A percentile compares a stretch with the other conserved stretches of the same genome.
phyloP scores from a whole-genome alignment of 2,797 vertebrate species.

The Sylvilagus floridanus region DNA sequence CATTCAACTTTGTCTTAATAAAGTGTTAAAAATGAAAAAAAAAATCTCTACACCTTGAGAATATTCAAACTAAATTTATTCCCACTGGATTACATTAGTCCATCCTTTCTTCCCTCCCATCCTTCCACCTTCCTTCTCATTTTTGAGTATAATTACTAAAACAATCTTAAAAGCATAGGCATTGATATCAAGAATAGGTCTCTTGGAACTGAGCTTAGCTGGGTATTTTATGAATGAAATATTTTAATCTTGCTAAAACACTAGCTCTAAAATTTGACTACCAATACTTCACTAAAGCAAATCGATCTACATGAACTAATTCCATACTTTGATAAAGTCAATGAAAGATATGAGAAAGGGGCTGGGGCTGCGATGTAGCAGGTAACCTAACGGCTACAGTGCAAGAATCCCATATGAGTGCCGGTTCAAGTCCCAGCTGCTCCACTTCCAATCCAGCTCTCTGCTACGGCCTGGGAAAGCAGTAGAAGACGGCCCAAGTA shows the following conservation, averaged over 20 bases:
- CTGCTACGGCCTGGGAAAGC: no score
- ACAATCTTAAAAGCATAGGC: background rate
- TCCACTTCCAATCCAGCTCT: no score
- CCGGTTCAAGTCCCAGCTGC: no score
- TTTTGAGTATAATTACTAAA: background rate
- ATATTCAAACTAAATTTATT: background rate
- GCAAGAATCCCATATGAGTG: no score
- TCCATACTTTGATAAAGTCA: background rate
- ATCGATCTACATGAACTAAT: conserved; percentile 19
- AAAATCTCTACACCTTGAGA: background rate
- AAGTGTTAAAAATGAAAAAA: background rate
- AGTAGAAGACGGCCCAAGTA: no score
- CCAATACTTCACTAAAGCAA: background rate
- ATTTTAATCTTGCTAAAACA: conserved; percentile 23
- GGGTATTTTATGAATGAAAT: conserved; percentile 32
- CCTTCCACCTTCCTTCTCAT: background rate
- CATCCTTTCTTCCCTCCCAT: background rate
- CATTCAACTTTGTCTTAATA: background rate
- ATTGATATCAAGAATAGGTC: background rate
- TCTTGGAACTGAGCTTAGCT: background rate
- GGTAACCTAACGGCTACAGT: no score
- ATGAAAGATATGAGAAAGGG: background rate
- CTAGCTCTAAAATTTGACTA: background rate
- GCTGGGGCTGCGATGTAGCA: no score
- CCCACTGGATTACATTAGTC: background rate